Base-by-base conservation (phyloP, 2,797 vertebrate genomes). In the Ptychobarbus kaznakovi region DNA sequence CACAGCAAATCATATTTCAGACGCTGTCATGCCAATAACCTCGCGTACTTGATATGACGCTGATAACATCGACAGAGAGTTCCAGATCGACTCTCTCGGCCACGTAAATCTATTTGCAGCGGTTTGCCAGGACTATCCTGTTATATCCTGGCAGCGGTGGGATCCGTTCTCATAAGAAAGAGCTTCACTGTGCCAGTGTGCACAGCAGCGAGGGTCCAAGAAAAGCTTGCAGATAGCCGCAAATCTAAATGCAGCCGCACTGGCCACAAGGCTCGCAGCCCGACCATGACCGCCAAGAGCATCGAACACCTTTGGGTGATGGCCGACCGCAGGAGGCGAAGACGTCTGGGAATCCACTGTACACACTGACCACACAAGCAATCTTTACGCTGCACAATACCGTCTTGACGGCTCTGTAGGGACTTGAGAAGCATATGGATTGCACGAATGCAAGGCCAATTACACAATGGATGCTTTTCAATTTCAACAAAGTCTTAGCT, bases 261-360 rank as follows among this genome's bases (percentile, higher is more conserved):
- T 93, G 93, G 92, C 93, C 93, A 61, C 92, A 87, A 91, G 91
- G 91, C 88, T 86, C 88, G 89, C 87, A 87, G 91, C 84, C 89
- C 84, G 88, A 91, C 91, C 88, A 86, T 87, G 83, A 88, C 88
- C n/a, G 92, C 92, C 93, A 93, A 94, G 91, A 83, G 88, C 90
- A 92, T 91, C 88, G 90, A 91, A 94, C 93, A 94, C 94, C 93
- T 94, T 92, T 75, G 91, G 92, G 91, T 89, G 92, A 93, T 89
- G 91, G 90, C 88, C 91, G 92, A 93, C 93, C 92, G 18, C 93
- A 90, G 81, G 86, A 90, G 77, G 89, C 86, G 58, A 89, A 88
- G 86, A 86, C 83, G 89, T 88, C 89, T 90, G 83, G 87, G 88
- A 77, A 92, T 89, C 77, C 75, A 83, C 87, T 76, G 88, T 89